These are phyloP conservation scores for Cacatua alba DNA, from an alignment of 2,113 vertebrate species.

Conservation along the genomic window DNA sequence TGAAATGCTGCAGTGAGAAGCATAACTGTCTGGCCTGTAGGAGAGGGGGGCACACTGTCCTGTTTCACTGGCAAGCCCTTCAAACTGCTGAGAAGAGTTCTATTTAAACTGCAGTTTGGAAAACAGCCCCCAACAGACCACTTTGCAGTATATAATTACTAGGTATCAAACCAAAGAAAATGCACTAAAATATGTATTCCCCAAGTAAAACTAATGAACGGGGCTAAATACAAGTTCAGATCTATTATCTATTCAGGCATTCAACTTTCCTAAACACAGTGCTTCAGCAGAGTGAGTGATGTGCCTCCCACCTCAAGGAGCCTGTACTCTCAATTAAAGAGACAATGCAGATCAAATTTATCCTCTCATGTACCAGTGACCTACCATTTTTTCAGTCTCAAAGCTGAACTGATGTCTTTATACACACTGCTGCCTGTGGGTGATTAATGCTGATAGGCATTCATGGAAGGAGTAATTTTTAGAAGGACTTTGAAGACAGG, in stretches of 20 bases:
- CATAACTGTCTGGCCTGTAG: neutral
- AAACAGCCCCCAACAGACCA: neutral
- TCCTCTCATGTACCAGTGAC: neutral
- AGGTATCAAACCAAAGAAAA: neutral
- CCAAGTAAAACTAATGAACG: neutral
- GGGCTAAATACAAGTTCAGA: neutral
- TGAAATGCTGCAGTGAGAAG: neutral
- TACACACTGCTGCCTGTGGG: constrained; percentile 21
- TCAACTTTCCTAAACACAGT: neutral
- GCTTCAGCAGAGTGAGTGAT: neutral
- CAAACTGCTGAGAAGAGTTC: neutral
- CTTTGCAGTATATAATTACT: neutral
- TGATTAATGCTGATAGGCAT: constrained; percentile 53
- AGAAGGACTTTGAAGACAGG: constrained; percentile 46
- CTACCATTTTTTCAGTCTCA: neutral
- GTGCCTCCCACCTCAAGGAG: neutral
- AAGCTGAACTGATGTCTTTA: constrained; percentile 18
- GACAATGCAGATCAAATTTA: constrained; percentile 3
- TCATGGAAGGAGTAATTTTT: neutral
- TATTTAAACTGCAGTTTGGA: neutral
- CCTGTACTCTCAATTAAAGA: neutral
- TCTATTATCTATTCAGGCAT: neutral
- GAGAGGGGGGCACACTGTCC: neutral
- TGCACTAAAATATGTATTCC: neutral
- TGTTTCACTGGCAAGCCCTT: neutral